Conservation (phyloP, 2,113 vertebrate species). For the Isichthys henryi region DNA sequence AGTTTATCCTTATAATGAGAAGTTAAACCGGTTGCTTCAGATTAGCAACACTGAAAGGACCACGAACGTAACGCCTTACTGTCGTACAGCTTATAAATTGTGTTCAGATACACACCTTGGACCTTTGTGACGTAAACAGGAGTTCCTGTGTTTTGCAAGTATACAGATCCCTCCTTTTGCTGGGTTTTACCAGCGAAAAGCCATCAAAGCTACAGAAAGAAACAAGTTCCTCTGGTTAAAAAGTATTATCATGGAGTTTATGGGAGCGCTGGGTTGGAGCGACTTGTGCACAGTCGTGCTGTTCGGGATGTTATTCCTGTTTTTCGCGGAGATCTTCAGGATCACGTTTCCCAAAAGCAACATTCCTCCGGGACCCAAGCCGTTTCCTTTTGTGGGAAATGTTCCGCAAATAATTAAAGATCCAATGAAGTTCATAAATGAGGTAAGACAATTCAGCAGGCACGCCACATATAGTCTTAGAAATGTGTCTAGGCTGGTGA, state of each 20-base stretch:
- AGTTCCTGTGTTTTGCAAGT: background rate
- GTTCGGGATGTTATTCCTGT: constrained; percentile 13
- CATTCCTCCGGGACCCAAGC: constrained; percentile 31
- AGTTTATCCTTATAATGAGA: background rate
- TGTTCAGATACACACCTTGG: too few species aligned
- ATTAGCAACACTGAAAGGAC: background rate
- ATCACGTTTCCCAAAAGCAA: constrained; percentile 9
- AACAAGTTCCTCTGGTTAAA: background rate
- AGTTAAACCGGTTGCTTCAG: background rate
- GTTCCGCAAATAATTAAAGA: constrained; percentile 15
- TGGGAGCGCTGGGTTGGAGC: constrained; percentile 10
- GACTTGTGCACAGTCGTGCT: background rate
- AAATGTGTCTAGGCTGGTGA: background rate
- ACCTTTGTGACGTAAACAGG: too few species aligned
- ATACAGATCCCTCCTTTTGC: background rate
- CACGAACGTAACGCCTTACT: background rate
- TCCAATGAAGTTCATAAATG: background rate
- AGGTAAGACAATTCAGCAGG: background rate
- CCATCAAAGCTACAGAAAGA: background rate
- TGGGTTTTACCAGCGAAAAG: background rate
- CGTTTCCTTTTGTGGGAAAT: constrained; percentile 29
- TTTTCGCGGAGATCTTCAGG: constrained; percentile 28
- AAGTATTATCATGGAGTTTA: constrained; percentile 18
- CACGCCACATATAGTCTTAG: background rate
- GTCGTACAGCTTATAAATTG: too few species aligned